Base-by-base conservation (phyloP, 2,888 invertebrate genomes). In the Pristionchus entomophagus region DNA sequence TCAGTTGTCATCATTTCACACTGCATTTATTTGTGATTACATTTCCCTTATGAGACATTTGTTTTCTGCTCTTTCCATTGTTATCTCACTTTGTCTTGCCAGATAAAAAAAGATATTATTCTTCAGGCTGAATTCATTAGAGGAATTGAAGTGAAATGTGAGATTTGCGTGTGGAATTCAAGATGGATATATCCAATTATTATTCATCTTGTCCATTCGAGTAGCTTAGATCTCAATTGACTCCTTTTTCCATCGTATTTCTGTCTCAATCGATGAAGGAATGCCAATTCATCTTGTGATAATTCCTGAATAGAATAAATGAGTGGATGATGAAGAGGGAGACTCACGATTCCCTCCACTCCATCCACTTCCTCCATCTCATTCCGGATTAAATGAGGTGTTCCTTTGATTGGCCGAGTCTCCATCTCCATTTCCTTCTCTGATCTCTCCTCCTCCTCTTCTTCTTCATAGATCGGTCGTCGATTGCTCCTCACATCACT, bases 1-100 rank as follows among this genome's bases (percentile, higher is more conserved):
- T 19, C 4, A 38, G n/a, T 41, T 26, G 73, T 73, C 41, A 73
- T 73, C 17, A 45, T 26, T 73, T 38, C 41, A 73, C 41, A 38
- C 35, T 73, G 26, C 45, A 73, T 73, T 73, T 73, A 73, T 73
- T 73, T 73, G 73, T 38, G 26, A 73, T 73, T 41, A 73, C 38
- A 38, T 73, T 73, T 73, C 73, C 5, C 6, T 17, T 73, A 73
- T 65, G 73, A 22, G n/a, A 73, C 32, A 45, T 41, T 73, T 73
- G 38, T 38, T 29, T 8, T 22, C 32, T 5, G 14, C 22, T 6
- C 32, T 45, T 38, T 45, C 5, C 19, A 29, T 35, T n/a, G n/a
- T 6, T 35, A 32, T 35, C 8, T 0, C 8, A n/a, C 3, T 65
- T 41, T 69, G 8, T 73, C 73, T 73, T 26, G 32, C 22, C 65